Evolutionary conservation across 2,113 vertebrate species (phyloP).

Genomic region (Python bivittatus): DNA sequence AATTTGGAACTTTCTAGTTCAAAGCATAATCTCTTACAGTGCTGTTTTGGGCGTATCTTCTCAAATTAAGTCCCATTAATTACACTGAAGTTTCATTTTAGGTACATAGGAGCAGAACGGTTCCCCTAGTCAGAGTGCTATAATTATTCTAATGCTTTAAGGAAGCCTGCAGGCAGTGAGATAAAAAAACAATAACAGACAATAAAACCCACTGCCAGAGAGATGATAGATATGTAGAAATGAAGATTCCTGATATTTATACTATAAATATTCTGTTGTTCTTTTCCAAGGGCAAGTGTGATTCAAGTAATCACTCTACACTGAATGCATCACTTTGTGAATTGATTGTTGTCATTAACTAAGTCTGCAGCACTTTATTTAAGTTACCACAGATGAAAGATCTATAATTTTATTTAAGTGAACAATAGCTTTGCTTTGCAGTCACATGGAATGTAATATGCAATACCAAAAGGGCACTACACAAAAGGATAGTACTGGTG

Average conservation of each 20-base stretch:
- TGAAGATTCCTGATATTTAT: conserved; percentile 63
- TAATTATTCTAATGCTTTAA: neutral
- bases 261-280: conserved; percentile 43
- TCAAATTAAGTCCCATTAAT: neutral
- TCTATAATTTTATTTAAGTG: conserved; percentile 49
- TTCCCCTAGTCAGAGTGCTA: neutral
- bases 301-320: conserved; percentile 51
- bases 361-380: conserved; percentile 16
- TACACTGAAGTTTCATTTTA: neutral
- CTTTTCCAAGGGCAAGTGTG: conserved; percentile 33
- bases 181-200: conserved; percentile 28
- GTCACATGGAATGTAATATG: conserved; percentile 24
- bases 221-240: conserved; percentile 49
- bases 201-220: conserved; percentile 30
- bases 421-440: neutral
- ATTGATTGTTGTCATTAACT: conserved; percentile 47
- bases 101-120: neutral
- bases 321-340: conserved; percentile 38
- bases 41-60: neutral
- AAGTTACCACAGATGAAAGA: conserved; percentile 24
- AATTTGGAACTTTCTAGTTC: neutral
- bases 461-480: neutral
- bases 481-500: conserved; percentile 26
- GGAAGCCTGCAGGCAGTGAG: conserved; percentile 18
- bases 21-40: neutral